Conservation (phyloP, 2,797 vertebrate genomes). For the Amblyopsis hoosieri region DNA sequence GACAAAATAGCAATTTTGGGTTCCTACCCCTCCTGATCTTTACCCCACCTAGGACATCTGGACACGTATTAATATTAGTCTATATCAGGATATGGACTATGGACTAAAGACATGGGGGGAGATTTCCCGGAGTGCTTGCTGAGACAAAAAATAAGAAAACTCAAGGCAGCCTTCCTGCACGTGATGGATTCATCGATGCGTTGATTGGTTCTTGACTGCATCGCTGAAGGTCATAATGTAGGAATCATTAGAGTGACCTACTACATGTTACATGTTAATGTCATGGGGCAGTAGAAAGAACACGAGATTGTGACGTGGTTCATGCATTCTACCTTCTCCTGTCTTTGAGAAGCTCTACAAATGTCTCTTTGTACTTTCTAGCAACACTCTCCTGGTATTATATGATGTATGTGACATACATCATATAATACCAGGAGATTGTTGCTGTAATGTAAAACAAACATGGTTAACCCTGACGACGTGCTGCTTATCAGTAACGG, state of each 20-base stretch:
- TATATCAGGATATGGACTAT: conserved; percentile 5
- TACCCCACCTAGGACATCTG: background rate
- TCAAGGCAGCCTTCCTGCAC: conserved; percentile 32
- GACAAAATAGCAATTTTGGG: too few relatives aligned
- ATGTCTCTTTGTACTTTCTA: too few relatives aligned
- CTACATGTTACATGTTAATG: conserved; percentile 4
- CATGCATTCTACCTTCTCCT: too few relatives aligned
- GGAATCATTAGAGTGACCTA: conserved; percentile 3
- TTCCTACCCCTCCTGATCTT: background rate
- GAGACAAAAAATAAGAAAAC: conserved; percentile 10
- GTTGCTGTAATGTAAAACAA: too few relatives aligned
- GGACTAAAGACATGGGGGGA: conserved; percentile 21
- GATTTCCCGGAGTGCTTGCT: conserved; percentile 24
- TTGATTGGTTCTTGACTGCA: conserved; percentile 40
- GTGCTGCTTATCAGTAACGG: too few relatives aligned
- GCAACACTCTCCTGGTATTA: too few relatives aligned
- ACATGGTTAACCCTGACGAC: too few relatives aligned
- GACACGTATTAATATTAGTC: too few relatives aligned
- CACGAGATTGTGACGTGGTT: background rate
- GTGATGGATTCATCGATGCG: conserved; percentile 46
- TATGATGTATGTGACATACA: too few relatives aligned
- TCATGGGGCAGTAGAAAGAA: background rate
- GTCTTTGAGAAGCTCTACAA: too few relatives aligned
- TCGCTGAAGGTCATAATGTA: conserved; percentile 34
- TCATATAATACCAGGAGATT: too few relatives aligned